Conservation (phyloP, 1,140 invertebrate species). For the Calliopsis andreniformis region DNA sequence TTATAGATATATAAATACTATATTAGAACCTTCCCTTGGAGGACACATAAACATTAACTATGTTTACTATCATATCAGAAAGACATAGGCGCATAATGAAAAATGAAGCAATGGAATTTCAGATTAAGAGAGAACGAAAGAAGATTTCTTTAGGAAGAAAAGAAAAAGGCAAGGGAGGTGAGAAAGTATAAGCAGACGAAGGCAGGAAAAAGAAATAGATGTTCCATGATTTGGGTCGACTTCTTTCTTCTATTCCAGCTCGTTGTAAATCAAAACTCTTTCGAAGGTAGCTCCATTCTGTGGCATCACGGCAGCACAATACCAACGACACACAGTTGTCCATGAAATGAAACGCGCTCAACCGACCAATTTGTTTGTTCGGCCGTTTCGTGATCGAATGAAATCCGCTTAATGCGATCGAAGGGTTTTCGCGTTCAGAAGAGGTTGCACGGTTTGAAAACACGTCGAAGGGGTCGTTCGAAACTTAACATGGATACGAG, state of each 20-base stretch:
- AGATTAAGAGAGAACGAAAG: too few species aligned
- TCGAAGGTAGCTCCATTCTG: slow-evolving; percentile 41
- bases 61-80: too few species aligned
- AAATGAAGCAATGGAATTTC: too few species aligned
- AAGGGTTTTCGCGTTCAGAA: slow-evolving; percentile 40
- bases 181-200: too few species aligned
- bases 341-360: slow-evolving; percentile 27
- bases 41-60: too few species aligned
- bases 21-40: too few species aligned
- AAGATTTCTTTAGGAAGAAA: not conserved
- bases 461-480: slow-evolving; percentile 32
- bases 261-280: slow-evolving; percentile 50
- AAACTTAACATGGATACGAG: slow-evolving; percentile 1
- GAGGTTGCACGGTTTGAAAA: slow-evolving; percentile 24
- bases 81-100: too few species aligned
- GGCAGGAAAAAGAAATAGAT: not conserved
- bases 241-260: not conserved
- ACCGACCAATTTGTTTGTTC: slow-evolving; percentile 58
- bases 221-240: not conserved
- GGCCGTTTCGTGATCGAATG: slow-evolving; percentile 50
- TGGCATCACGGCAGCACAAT: slow-evolving; percentile 29
- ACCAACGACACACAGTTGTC: slow-evolving; percentile 15
- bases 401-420: slow-evolving; percentile 66
- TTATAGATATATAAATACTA: too few species aligned
- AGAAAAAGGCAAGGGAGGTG: too few species aligned